Evolutionary conservation across 2,888 invertebrate species (phyloP).

Genomic region (Galeopsomyia nigrocyanea): DNA sequence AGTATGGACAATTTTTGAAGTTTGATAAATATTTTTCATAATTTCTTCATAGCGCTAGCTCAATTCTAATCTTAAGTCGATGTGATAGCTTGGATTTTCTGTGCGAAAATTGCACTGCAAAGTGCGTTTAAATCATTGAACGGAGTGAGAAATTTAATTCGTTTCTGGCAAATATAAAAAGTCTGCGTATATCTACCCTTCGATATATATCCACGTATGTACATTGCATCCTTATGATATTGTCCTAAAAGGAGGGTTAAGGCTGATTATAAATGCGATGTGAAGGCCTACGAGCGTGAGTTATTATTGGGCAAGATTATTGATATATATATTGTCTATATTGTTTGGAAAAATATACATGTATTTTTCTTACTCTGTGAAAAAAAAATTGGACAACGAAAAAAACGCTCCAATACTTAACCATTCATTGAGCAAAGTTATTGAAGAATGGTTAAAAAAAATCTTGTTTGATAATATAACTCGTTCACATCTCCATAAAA

Average conservation of each 20-base stretch:
- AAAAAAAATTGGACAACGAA: too few species aligned
- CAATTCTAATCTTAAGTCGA: too few species aligned
- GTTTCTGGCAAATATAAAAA: too few species aligned
- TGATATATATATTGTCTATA: not conserved
- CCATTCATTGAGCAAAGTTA: too few species aligned
- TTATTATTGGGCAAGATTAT: conserved; percentile 15
- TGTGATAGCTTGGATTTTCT: too few species aligned
- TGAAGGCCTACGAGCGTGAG: conserved; percentile 16
- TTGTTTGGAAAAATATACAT: too few species aligned
- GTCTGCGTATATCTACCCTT: not conserved
- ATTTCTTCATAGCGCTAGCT: too few species aligned
- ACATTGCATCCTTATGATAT: conserved; percentile 25
- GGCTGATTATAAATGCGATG: conserved; percentile 43
- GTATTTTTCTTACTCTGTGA: too few species aligned
- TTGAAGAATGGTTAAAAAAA: not conserved
- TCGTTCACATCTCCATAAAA: conserved; percentile 17
- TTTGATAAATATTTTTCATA: conserved; percentile 5
- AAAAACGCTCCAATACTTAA: too few species aligned
- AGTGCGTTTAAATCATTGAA: too few species aligned
- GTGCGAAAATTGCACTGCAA: too few species aligned
- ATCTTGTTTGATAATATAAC: conserved; percentile 12
- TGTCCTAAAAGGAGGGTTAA: conserved; percentile 44
- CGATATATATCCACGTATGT: conserved; percentile 26
- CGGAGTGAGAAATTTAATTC: too few species aligned
- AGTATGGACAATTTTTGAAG: conserved; percentile 25